phyloP scores from a whole-genome alignment of 2,113 vertebrate species.

The Sturnus vulgaris region DNA sequence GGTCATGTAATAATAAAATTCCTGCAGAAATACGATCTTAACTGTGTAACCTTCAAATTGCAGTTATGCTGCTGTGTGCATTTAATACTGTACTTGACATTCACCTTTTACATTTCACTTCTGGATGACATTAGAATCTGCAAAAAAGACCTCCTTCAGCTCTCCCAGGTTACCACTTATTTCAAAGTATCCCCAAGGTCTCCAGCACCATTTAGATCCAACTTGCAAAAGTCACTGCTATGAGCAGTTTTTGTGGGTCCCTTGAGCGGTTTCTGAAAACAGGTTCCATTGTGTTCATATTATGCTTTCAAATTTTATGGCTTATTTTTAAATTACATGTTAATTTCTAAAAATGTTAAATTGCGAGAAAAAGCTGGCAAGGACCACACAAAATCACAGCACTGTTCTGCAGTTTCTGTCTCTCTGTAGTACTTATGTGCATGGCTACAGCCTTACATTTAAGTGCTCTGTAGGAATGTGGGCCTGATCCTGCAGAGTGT shows the following conservation, averaged over 20 bases:
- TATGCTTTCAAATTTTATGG: constrained; percentile 49
- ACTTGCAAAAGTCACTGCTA: constrained; percentile 18
- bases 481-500: not conserved
- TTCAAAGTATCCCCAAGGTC: constrained; percentile 42
- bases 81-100: constrained; percentile 23
- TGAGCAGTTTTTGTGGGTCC: not conserved
- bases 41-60: not conserved
- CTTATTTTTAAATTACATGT: constrained; percentile 55
- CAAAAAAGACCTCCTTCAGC: constrained; percentile 48
- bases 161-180: constrained; percentile 28
- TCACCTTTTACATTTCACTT: constrained; percentile 41
- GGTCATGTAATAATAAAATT: constrained; percentile 33
- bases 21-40: constrained; percentile 36
- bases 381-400: constrained; percentile 39
- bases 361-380: constrained; percentile 23
- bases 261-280: constrained; percentile 32
- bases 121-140: constrained; percentile 27
- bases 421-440: not conserved
- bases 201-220: not conserved
- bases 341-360: constrained; percentile 62
- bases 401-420: not conserved
- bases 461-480: not conserved
- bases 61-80: not conserved
- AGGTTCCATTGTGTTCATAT: constrained; percentile 36
- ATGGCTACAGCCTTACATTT: not conserved